Conservation (phyloP, 2,113 vertebrate species). For the Neolamprologus tretocephalus region DNA sequence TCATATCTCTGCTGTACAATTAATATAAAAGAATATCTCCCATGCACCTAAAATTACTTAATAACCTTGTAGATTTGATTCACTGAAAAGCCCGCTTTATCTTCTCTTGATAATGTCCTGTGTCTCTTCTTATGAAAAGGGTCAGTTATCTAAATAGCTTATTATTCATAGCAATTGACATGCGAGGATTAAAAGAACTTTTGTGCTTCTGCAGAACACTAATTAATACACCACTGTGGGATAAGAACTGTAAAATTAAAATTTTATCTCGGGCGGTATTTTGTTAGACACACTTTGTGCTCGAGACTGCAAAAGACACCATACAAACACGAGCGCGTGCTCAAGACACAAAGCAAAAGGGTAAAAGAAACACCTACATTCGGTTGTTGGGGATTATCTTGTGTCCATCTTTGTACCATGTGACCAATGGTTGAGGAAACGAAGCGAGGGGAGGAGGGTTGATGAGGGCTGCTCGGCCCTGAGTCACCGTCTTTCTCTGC, state of each 20-base stretch:
- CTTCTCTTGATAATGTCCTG: conserved; percentile 7
- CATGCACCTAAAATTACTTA: conserved; percentile 6
- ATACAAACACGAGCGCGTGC: neutral
- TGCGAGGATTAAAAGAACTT: neutral
- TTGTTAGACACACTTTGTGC: neutral
- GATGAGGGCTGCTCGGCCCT: conserved; percentile 82
- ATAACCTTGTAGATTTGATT: conserved; percentile 33
- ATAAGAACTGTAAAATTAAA: conserved; percentile 3
- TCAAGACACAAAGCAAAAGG: neutral
- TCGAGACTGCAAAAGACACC: neutral
- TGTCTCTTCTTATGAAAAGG: conserved; percentile 28
- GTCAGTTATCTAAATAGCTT: conserved; percentile 34
- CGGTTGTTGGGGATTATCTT: conserved; percentile 89
- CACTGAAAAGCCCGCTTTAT: conserved; percentile 1
- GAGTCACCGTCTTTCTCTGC: conserved; percentile 72
- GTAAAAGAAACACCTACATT: conserved; percentile 75
- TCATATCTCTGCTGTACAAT: neutral
- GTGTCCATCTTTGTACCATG: conserved; percentile 92
- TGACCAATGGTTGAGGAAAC: conserved; percentile 82
- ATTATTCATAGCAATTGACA: conserved; percentile 33
- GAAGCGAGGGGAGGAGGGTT: conserved; percentile 72
- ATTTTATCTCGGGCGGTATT: neutral
- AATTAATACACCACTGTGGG: conserved; percentile 19
- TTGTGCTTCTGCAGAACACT: neutral
- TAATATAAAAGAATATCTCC: conserved; percentile 18